Evolutionary conservation across 2,113 vertebrate species (phyloP), one percentile per base, ranked within the genome.

Genomic region (Mus pahari): DNA sequence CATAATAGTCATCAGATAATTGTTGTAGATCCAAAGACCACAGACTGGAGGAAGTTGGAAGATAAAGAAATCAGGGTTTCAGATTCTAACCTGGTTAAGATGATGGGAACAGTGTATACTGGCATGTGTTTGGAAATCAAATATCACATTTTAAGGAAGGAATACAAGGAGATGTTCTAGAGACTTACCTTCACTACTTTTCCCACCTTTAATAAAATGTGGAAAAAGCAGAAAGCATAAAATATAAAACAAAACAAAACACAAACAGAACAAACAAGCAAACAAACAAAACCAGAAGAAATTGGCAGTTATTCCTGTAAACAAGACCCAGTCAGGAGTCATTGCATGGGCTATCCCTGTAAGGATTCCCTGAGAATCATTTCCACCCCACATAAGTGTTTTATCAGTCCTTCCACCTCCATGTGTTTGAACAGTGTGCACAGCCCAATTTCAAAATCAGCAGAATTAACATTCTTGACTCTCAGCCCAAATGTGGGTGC

Each of bases 391-490:
- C 95, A 95, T 95, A 95, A 74, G 89, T 39, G 31, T 64, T 92
- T 96, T 90, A 93, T 86, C 95, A 88, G 91, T 50, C 33, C 11
- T 7, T 88, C 78, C 87, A 90, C 95, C 62, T 90, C 88, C 81
- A 53, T 75, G 20, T 74, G 55, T 77, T 97, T 92, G 36, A 96
- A 84, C 81, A 75, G 71, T 58, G 39, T 45, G 60, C 42, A 93
- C 62, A 95, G 75, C 62, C 94, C 81, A 66, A 97, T 96, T 97
- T 97, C 93, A 96, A 97, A 97, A 97, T 70, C 89, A n/a, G 86
- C 86, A 90, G 93, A 77, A 48, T 55, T 94, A 90, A 84, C 88
- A 96, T 97, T 95, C 89, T 94, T 97, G 96, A 97, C 71, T 96
- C 55, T 39, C 77, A 53, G 94, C 97, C 96, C 95, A 96, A 91